phyloP scores from a whole-genome alignment of 1,140 invertebrate species.

The Drosophila repletoides region DNA sequence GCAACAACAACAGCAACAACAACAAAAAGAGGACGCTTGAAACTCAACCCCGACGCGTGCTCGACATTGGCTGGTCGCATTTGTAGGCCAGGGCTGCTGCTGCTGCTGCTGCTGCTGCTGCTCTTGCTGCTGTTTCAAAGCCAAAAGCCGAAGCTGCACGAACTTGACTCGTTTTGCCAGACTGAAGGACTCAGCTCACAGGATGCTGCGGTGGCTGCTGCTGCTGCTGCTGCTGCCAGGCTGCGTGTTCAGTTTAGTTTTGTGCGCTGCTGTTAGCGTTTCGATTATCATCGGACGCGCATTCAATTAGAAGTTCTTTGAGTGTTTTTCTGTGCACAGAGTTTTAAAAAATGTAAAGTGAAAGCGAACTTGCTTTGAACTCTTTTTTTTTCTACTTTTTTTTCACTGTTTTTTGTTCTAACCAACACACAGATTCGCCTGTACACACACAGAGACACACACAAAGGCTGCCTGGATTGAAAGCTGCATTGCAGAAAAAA shows the following conservation, averaged over 20 bases:
- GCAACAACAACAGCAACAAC: no score
- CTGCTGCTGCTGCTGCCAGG: conserved; percentile 39
- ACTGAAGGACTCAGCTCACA: conserved; percentile 43
- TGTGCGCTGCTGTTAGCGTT: conserved; percentile 51
- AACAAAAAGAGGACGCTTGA: neutral
- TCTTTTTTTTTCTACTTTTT: neutral
- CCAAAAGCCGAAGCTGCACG: conserved; percentile 62
- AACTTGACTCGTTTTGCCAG: conserved; percentile 43
- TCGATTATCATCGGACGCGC: conserved; percentile 43
- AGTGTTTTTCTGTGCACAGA: conserved; percentile 34
- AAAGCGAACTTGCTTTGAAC: conserved; percentile 40
- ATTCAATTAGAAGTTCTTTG: no score
- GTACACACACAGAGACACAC: neutral
- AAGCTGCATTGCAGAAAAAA: conserved; percentile 16
- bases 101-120: conserved; percentile 22
- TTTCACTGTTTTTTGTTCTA: neutral
- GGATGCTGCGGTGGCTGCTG: conserved; percentile 45
- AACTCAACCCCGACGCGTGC: conserved; percentile 19
- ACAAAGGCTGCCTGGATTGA: neutral
- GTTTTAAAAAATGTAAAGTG: conserved; percentile 40
- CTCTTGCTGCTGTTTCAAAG: conserved; percentile 38
- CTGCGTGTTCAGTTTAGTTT: conserved; percentile 67
- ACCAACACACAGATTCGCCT: neutral
- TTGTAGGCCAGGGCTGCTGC: conserved; percentile 71
- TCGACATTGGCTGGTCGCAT: conserved; percentile 42